Conservation (phyloP, 2,888 invertebrate species). For the Pachymerium ferrugineum region DNA sequence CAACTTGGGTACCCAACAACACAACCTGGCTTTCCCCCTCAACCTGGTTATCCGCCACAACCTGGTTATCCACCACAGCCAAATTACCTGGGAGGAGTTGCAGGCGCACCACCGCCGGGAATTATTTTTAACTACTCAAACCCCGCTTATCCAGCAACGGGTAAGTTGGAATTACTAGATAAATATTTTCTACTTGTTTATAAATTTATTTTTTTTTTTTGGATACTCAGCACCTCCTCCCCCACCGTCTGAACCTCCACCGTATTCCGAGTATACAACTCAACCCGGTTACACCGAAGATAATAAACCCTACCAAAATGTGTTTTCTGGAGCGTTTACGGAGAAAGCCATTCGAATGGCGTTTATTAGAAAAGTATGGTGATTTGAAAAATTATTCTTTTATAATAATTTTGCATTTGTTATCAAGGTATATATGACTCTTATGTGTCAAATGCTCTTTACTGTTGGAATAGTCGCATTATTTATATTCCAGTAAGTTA, state of each 20-base stretch:
- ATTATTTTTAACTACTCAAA: neutral
- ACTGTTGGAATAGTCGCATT: neutral
- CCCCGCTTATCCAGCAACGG: neutral
- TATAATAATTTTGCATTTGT: neutral
- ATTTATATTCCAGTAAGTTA: neutral
- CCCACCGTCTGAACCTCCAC: neutral
- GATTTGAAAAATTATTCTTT: neutral
- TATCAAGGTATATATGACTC: neutral
- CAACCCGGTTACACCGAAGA: too few relatives aligned
- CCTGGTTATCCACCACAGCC: constrained; percentile 49
- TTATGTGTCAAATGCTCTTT: neutral
- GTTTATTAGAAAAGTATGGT: neutral
- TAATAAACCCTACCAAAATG: neutral
- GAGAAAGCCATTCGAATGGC: neutral
- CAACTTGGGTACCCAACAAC: constrained; percentile 45
- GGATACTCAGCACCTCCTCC: neutral
- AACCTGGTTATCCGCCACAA: constrained; percentile 42
- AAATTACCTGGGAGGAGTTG: constrained; percentile 44
- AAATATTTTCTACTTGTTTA: neutral
- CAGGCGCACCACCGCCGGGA: neutral
- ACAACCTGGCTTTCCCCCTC: constrained; percentile 37
- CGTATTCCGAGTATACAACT: neutral
- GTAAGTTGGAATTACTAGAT: neutral
- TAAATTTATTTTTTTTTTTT: neutral
- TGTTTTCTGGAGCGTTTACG: neutral